Evolutionary conservation across 2,888 invertebrate genomes (phyloP), one percentile per base, ranked within the genome.

Genomic region (Molanna angustata): DNA sequence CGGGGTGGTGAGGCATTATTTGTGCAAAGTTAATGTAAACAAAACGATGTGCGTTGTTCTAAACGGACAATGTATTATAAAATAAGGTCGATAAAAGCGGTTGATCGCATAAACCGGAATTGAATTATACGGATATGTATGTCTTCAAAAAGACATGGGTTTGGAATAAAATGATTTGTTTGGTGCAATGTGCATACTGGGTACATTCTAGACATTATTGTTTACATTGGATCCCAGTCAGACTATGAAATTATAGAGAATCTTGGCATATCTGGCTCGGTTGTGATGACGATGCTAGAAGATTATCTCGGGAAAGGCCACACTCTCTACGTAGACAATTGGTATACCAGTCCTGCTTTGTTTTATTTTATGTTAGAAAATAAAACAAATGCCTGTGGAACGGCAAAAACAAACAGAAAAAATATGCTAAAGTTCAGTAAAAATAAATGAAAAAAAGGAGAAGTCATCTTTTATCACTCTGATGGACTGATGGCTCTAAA

Each of bases 161-260:
- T 50, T 37, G 44, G 50, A 6, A 50, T 50, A 6, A 43, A 44
- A 37, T 20, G 43, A 20, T 50, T 50, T 44, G 50, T 44, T 4
- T 16, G 35, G 2, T 42, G 50, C 22, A 37, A 43, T n/a, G 27
- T 14, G 2, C n/a, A 11, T 6, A 49, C 31, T 13, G 41, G 41
- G 1, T 40, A 22, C 16, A 20, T 49, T 13, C 11, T 43, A 42
- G 49, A 49, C 14, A 16, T 42, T 20, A 42, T 43, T 19, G 18
- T 49, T 43, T 49, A 50, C 20, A n/a, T 16, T 21, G 44, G 44
- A 13, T 17, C n/a, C n/a, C 9, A 21, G 3, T 44, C 50, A n/a
- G 44, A 35, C 11, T 14, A 18, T 16, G n/a, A n/a, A n/a, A n/a
- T n/a, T n/a, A n/a, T n/a, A n/a, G n/a, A n/a, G n/a, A n/a, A 41